Evolutionary conservation across 2,888 invertebrate genomes (phyloP), one percentile per base, ranked within the genome.

Genomic region (Epicampocera succincta): DNA sequence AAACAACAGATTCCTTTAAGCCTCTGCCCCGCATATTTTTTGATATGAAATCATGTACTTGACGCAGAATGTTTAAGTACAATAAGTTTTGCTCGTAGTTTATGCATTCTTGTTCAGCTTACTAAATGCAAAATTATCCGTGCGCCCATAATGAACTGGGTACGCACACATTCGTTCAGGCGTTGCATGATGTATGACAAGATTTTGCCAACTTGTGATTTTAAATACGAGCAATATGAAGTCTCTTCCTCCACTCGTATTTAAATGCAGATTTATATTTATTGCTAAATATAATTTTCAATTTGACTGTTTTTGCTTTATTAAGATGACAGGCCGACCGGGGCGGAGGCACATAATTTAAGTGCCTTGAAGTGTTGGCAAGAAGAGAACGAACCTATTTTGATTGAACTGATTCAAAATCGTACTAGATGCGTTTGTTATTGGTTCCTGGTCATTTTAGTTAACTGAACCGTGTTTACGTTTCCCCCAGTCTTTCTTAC

Each of bases 81-180:
- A 69, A 69, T 52, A 66, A 58, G 42, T 75, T 66, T 66, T 66
- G 5, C 33, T 33, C 33, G 33, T 33, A 56, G 56, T 73, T 73
- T 65, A 65, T 83, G 50, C 42, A 63, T 66, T 71, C 78, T 63
- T 82, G 73, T 71, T 76, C 79, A 75, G 61, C 72, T 81, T 78
- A 77, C 72, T 72, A 72, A 84, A 74, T 80, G 82, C 83, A 85
- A 84, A 85, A 84, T 80, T 80, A 84, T 84, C 84, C 86, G 87
- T 86, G 84, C 86, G 87, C 85, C 84, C 83, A 83, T 88, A 90
- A 90, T 89, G 90, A 89, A 90, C 90, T 86, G 89, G 90, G 90
- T 86, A 88, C 87, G 89, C 89, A 87, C 87, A 87, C 87, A 84
- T 83, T 85, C 89, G 86, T 85, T 88, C 89, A 89, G 87, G 87